Evolutionary conservation across 37 sponge, comb jelly and placozoan genomes (phyloP).

Genomic region (Petrosia ficiformis): DNA sequence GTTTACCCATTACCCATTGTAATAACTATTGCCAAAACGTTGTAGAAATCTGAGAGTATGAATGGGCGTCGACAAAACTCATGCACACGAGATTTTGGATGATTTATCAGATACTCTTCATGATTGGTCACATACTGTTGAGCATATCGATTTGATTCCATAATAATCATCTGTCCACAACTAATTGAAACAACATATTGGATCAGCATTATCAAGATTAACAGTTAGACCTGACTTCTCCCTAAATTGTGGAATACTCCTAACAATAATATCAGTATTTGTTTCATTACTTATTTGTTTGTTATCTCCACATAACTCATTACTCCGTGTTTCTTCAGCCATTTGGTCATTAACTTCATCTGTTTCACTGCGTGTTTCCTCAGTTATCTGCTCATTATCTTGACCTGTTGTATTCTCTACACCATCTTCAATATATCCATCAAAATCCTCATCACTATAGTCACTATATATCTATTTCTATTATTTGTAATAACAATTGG

Average conservation of each 20-base stretch:
- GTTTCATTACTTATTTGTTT: not conserved
- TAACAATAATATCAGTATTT: not conserved
- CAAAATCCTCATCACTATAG: slow-evolving; percentile 18
- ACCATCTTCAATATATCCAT: slow-evolving; percentile 11
- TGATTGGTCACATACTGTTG: slow-evolving; percentile 3
- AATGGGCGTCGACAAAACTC: not conserved
- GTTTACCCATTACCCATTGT: slow-evolving; percentile 11
- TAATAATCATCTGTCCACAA: not conserved
- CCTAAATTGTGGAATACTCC: not conserved
- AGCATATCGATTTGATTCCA: not conserved
- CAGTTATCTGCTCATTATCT: not conserved
- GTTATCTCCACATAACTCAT: no score
- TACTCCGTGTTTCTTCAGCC: no score
- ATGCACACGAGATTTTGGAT: not conserved
- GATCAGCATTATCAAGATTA: not conserved
- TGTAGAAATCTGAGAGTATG: not conserved
- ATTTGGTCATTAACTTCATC: no score
- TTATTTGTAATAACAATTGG: not conserved
- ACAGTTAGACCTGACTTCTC: not conserved
- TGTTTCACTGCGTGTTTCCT: not conserved
- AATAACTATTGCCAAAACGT: not conserved
- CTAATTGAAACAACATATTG: not conserved
- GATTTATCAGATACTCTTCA: not conserved
- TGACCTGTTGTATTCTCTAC: not conserved
- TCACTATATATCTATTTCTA: slow-evolving; percentile 11